These are phyloP conservation scores for Agapostemon virescens DNA, from an alignment of 2,888 invertebrate species.

Conservation along the genomic window DNA sequence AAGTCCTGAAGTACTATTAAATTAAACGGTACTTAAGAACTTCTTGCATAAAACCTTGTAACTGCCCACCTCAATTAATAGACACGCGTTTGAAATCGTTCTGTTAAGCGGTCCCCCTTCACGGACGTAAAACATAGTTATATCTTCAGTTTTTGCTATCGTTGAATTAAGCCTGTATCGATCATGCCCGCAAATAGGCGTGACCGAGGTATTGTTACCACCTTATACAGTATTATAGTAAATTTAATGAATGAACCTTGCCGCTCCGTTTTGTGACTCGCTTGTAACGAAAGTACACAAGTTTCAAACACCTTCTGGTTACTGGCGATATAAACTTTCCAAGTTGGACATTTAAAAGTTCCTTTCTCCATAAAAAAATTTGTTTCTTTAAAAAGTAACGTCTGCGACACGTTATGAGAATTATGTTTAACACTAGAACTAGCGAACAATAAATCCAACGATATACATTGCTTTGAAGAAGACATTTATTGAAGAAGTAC, in stretches of 20 bases:
- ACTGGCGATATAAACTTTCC: neutral
- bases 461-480: too few species aligned
- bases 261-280: neutral
- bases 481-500: too few species aligned
- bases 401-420: neutral
- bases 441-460: too few species aligned
- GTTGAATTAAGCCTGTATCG: neutral
- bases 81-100: slow-evolving; percentile 64
- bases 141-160: slow-evolving; percentile 17
- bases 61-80: slow-evolving; percentile 67
- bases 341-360: neutral
- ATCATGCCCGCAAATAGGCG: slow-evolving; percentile 8
- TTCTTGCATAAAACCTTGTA: slow-evolving; percentile 68
- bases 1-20: slow-evolving; percentile 68
- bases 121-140: slow-evolving; percentile 26
- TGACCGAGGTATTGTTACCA: neutral
- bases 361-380: neutral
- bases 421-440: too few species aligned
- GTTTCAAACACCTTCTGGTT: neutral
- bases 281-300: neutral
- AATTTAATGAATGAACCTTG: neutral
- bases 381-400: neutral
- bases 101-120: slow-evolving; percentile 28
- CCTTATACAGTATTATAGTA: neutral
- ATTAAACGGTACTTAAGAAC: slow-evolving; percentile 67